Evolutionary conservation across 2,797 vertebrate species (phyloP), one percentile per base, ranked within the genome.

Genomic region (Toxotes lorentzi): DNA sequence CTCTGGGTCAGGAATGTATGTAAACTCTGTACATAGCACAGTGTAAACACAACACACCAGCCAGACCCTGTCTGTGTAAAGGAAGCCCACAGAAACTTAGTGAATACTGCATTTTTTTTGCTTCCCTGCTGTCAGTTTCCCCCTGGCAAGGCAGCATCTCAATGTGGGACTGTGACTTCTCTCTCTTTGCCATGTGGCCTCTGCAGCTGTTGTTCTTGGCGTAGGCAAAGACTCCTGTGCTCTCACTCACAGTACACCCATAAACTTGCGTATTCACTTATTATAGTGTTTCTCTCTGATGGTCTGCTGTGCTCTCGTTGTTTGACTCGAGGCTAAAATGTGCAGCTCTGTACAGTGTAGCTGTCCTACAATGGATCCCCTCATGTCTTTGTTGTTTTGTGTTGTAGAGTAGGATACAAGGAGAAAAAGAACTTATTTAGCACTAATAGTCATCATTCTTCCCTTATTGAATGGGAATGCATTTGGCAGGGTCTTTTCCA

Each of bases 121-220:
- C 41, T 40, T 89, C 62, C 77, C 79, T 61, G 87, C 71, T 87
- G 85, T 81, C 76, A 87, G 84, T 81, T 78, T 73, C 74, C 83
- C 71, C 65, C 63, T 79, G 84, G 87, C 87, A 87, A 74, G 68
- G 78, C 85, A 75, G 66, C 34, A 11, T 86, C 64, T 86, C 72
- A 23, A 82, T 78, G 84, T 83, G 86, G 76, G 83, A 73, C 87
- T 77, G 80, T 82, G 74, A 85, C 87, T 81, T 81, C 73, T 79
- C 65, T 76, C 69, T 71, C 70, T 81, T 76, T 76, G 80, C 87
- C 86, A 71, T 82, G 85, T 89, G 82, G 79, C 79, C 79, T 62
- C 54, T 86, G 86, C 90, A 91, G 86, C 89, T 92, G 88, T 83
- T 91, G 82, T 76, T 89, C 58, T 76, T 86, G 87, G 86, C 85